Evolutionary conservation across 2,113 vertebrate species (phyloP).

Genomic region (Euleptes europaea): DNA sequence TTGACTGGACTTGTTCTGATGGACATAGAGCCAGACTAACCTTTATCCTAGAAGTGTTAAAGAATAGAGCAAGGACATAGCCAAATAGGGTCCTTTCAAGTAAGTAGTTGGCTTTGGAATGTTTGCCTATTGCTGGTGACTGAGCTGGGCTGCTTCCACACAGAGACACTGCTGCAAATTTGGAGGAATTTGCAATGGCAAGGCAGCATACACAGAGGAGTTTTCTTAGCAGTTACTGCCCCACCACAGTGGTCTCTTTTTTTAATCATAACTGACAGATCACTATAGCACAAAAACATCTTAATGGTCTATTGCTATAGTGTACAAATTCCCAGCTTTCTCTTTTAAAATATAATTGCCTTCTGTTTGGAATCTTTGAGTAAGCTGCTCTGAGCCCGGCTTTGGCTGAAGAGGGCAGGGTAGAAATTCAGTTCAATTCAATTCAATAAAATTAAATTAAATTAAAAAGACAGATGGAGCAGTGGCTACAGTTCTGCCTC

Average conservation of each 20-base stretch:
- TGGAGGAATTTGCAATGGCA: too few relatives aligned
- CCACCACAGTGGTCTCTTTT: too few relatives aligned
- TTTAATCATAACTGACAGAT: too few relatives aligned
- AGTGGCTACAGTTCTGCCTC: neutral
- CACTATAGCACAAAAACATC: too few relatives aligned
- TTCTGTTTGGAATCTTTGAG: neutral
- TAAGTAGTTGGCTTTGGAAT: neutral
- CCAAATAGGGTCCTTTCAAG: neutral
- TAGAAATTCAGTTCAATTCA: too few relatives aligned
- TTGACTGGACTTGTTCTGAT: slow-evolving; percentile 10
- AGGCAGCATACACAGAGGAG: too few relatives aligned
- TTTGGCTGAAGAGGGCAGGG: too few relatives aligned
- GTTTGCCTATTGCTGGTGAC: neutral
- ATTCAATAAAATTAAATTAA: too few relatives aligned
- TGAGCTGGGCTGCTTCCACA: neutral
- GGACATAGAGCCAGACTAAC: slow-evolving; percentile 22
- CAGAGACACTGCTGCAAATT: too few relatives aligned
- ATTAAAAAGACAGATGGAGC: neutral
- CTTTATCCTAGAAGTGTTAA: neutral
- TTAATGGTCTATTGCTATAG: too few relatives aligned
- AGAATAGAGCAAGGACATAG: neutral
- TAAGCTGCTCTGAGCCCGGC: too few relatives aligned
- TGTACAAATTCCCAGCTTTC: neutral
- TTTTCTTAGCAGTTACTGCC: too few relatives aligned
- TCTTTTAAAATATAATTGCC: neutral